Evolutionary conservation across 2,113 vertebrate species (phyloP).

Genomic region (Hippolais icterina): DNA sequence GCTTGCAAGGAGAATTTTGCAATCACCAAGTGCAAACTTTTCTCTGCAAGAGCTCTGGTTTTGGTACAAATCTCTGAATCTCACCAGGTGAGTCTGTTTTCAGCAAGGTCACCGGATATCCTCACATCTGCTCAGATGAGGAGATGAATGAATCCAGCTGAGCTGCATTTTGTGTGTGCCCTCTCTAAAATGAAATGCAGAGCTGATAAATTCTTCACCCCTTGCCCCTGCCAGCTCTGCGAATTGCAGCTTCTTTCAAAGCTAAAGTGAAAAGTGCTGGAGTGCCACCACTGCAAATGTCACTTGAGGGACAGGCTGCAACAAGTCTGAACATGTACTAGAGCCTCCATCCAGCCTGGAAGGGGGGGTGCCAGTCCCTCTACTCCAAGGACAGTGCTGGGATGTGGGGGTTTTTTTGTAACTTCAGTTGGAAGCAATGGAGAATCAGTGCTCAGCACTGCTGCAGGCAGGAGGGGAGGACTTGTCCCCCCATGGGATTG

Average conservation of each 20-base stretch:
- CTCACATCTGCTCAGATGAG: constrained; percentile 6
- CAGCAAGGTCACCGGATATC: constrained; percentile 4
- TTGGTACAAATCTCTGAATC: background rate
- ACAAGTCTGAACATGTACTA: background rate
- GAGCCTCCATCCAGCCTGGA: background rate
- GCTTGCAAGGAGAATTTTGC: background rate
- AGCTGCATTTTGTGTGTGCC: constrained; percentile 8
- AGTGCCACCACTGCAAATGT: background rate
- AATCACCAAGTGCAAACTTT: background rate
- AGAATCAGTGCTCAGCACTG: background rate
- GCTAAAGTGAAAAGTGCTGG: background rate
- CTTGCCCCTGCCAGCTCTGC: background rate
- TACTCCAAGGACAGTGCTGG: background rate
- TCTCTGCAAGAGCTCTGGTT: background rate
- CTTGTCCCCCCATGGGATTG: background rate
- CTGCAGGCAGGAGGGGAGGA: background rate
- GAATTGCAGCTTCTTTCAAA: background rate
- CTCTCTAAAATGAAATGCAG: background rate
- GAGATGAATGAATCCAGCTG: constrained; percentile 39
- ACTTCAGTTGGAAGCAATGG: background rate
- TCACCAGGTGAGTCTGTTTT: constrained; percentile 48
- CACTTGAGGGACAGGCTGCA: background rate
- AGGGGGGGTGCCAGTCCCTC: background rate
- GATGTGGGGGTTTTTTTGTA: background rate
- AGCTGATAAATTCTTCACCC: constrained; percentile 9